Base-by-base conservation (phyloP, 2,797 vertebrate species). In the Artibeus jamaicensis region DNA sequence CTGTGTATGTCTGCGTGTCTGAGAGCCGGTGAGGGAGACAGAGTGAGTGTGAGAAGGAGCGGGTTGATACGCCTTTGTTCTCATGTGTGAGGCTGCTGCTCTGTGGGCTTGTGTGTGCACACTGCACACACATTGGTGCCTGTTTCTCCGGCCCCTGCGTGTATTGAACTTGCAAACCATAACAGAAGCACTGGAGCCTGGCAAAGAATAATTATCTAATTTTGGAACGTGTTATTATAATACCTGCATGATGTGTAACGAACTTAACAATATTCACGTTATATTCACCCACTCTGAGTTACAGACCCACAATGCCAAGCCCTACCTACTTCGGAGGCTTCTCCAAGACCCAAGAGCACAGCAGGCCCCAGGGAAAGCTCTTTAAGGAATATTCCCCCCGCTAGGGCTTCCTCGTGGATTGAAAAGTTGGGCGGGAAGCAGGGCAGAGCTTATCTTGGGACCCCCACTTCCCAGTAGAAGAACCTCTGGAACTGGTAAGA, bases 221-320 rank as follows among this genome's bases (percentile, higher is more conserved):
- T 98, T 97, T 93, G 87, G 95, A 97, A 97, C 94, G 71, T 95
- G 92, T 96, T 95, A 97, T 97, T 97, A 97, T 95, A 97, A 97
- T 97, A 97, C 97, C 96, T 97, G 93, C 92, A 95, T 11, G 95
- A 97, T 97, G 94, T 93, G 96, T 97, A 97, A 97, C 57, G 34
- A 91, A 97, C 79, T 81, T 86, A 96, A 97, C 95, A 96, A 85
- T 95, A 94, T 91, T 92, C 94, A 14, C 5, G 87, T 97, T 97
- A 88, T 95, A 94, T 73, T 97, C 96, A 96, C 92, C 92, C 77
- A 29, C 62, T 29, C 93, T 42, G 44, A 85, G 71, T 71, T 94
- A 86, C 0, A 96, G 81, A 87, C 67, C 50, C 53, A 10, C 0
- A 1, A 84, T 24, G 6, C 89, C 92, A 94, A 81, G 48, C 39